Evolutionary conservation across 2,797 vertebrate genomes (phyloP), one percentile per base, ranked within the genome.

Genomic region (Urocyon cinereoargenteus): DNA sequence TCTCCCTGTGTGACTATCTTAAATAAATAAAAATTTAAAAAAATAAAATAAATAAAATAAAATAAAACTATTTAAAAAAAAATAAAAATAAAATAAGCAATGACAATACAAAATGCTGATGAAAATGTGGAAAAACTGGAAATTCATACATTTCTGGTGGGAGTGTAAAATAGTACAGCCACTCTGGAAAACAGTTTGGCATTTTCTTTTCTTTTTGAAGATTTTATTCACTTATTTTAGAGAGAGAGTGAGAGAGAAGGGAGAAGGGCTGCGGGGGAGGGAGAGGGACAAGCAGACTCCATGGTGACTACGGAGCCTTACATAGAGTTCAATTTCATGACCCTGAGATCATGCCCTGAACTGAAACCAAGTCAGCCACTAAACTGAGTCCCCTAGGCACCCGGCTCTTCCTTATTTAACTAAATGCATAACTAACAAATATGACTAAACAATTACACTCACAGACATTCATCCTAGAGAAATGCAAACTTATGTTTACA

Each of bases 41-140:
- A n/a, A n/a, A n/a, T n/a, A n/a, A n/a, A n/a, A n/a, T n/a, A n/a
- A n/a, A n/a, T n/a, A n/a, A n/a, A n/a, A n/a, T n/a, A n/a, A n/a
- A n/a, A n/a, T n/a, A n/a, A n/a, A n/a, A n/a, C n/a, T n/a, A n/a
- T n/a, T n/a, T n/a, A n/a, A n/a, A n/a, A n/a, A n/a, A n/a, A n/a
- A n/a, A n/a, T n/a, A n/a, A n/a, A n/a, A n/a, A n/a, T 93, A 88
- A 86, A 90, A 86, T 81, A 55, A 95, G 88, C 82, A 64, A 86
- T 22, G 16, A 72, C 70, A 86, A 73, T 19, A 68, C 45, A 6
- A 94, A 66, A 86, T 90, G 22, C 68, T 91, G 7, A 49, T 90
- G 49, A 86, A 21, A 34, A 45, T 66, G 5, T 68, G 34, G 51
- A 89, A 9, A 55, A 73, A 61, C 16, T 31, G 22, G 6, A 55